Evolutionary conservation across 2,888 invertebrate genomes (phyloP).

Genomic region (Masnerella sp.): DNA sequence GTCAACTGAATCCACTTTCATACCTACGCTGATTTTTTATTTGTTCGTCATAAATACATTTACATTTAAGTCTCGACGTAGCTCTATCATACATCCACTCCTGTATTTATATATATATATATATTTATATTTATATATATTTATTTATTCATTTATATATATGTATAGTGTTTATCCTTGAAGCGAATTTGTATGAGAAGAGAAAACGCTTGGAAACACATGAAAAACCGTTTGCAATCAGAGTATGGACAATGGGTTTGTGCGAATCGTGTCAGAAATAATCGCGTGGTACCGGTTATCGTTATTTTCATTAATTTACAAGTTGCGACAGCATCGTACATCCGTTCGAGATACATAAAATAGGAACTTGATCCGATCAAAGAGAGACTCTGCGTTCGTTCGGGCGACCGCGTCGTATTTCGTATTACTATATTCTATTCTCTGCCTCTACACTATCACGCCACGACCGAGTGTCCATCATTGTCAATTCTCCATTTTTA

Average conservation of each 20-base stretch:
- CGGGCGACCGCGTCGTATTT: slow-evolving; percentile 31
- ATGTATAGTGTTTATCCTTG: slow-evolving; percentile 17
- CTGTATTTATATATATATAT: slow-evolving; percentile 21
- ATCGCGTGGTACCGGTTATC: slow-evolving; percentile 18
- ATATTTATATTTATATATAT: slow-evolving; percentile 11
- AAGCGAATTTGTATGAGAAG: slow-evolving; percentile 36
- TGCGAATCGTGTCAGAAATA: slow-evolving; percentile 28
- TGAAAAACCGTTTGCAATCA: slow-evolving; percentile 17
- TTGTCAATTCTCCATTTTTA: slow-evolving; percentile 40
- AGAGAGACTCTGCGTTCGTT: slow-evolving; percentile 49
- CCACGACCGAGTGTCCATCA: slow-evolving; percentile 38
- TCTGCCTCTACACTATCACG: slow-evolving; percentile 56
- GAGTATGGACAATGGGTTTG: slow-evolving; percentile 5
- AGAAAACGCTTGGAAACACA: slow-evolving; percentile 25
- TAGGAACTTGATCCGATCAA: slow-evolving; percentile 61
- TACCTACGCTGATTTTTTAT: slow-evolving; percentile 40
- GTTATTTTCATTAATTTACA: slow-evolving; percentile 42
- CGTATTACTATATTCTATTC: slow-evolving; percentile 52
- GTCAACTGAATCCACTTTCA: slow-evolving; percentile 48
- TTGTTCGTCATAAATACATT: slow-evolving; percentile 52
- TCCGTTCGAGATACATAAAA: slow-evolving; percentile 56
- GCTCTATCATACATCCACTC: slow-evolving; percentile 30
- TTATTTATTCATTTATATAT: slow-evolving; percentile 20
- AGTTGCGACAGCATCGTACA: slow-evolving; percentile 47
- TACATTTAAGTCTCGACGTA: slow-evolving; percentile 35